Evolutionary conservation across 2,888 invertebrate genomes (phyloP), one percentile per base, ranked within the genome.

Genomic region (Byasa hedistus): DNA sequence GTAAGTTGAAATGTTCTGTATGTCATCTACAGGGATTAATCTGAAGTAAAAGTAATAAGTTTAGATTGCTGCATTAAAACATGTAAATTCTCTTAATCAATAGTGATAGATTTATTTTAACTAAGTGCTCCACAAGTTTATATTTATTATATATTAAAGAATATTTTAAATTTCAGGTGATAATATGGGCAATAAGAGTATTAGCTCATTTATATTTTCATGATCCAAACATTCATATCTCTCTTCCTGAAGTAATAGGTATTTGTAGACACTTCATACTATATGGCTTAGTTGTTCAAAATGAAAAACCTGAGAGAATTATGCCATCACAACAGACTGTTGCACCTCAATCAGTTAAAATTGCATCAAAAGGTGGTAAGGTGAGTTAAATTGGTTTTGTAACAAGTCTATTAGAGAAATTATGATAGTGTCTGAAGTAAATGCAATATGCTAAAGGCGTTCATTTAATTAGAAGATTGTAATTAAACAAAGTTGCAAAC

Each of bases 251-350:
- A 71, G 79, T 94, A 15, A 85, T 95, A 68, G 95, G 95, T 0
- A 84, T 94, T 54, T 89, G 93, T 61, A 89, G 91, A 66, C 82
- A 92, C 65, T 94, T 91, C 72, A 91, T 94, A 79, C 80, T 94
- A 5, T 94, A 89, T 78, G 93, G 92, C 0, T 74, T 93, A 7
- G 80, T 90, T n/a, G 80, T 72, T 17, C 82, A 82, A 68, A 76
- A 75, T 15, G 79, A 79, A 70, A 81, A 84, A 48, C 90, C 84
- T 5, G 93, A 94, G 1, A 91, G 89, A 74, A 92, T 95, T 36
- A 84, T 92, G 80, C 93, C 94, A 1, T 92, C 95, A 0, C 93
- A 94, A 72, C 93, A 95, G 72, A 92, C 93, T 23, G 80, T 94
- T 52, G 93, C 93, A 17, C 92, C 93, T 69, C 91, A 92, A 69